Conservation (phyloP, 2,113 vertebrate species). For the Calidris pugnax region DNA sequence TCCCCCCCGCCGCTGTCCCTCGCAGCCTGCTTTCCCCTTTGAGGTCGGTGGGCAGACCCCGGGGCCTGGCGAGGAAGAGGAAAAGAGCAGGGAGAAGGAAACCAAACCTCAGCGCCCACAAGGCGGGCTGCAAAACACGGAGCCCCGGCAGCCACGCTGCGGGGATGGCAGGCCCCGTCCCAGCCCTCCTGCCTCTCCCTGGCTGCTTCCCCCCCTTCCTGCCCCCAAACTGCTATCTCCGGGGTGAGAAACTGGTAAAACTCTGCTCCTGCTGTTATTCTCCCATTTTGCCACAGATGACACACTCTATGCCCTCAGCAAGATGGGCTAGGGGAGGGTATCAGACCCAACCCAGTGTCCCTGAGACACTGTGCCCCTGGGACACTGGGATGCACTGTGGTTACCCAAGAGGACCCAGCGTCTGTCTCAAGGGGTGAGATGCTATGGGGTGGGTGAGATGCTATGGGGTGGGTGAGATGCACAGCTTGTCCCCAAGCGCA, state of each 20-base stretch:
- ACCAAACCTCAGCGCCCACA: slow-evolving; percentile 71
- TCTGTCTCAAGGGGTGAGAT: neutral
- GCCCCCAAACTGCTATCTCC: neutral
- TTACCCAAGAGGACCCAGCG: neutral
- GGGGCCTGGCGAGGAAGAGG: slow-evolving; percentile 67
- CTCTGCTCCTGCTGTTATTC: neutral
- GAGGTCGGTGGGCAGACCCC: slow-evolving; percentile 54
- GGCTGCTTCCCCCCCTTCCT: neutral
- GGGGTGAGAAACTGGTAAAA: neutral
- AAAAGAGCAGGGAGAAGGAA: slow-evolving; percentile 60
- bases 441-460: neutral
- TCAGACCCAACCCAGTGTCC: neutral
- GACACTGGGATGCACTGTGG: accelerated
- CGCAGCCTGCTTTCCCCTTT: slow-evolving; percentile 52
- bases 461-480: neutral
- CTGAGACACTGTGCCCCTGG: neutral
- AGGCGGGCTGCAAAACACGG: slow-evolving; percentile 63
- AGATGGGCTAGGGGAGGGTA: neutral
- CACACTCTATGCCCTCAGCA: neutral
- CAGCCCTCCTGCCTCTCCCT: neutral
- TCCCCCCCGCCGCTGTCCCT: slow-evolving; percentile 57
- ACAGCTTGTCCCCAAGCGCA: neutral
- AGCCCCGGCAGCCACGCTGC: neutral
- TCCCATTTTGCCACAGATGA: neutral
- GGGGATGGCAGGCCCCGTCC: neutral